These are phyloP conservation scores for Eupithecia tripunctaria DNA, from an alignment of 2,888 invertebrate genomes.

Conservation along the genomic window DNA sequence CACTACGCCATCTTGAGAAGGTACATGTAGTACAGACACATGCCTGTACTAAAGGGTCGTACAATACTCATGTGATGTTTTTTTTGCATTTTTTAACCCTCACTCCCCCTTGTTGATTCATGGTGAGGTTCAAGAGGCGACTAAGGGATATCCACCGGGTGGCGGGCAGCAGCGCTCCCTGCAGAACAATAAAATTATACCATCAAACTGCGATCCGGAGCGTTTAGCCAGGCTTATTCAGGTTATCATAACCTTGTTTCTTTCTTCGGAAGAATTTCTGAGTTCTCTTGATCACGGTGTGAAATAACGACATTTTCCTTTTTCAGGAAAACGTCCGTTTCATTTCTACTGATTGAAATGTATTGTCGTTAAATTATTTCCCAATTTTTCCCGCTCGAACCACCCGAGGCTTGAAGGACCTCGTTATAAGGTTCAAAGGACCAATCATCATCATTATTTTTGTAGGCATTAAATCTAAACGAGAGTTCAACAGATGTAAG, in stretches of 20 bases:
- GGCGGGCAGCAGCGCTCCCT: no score
- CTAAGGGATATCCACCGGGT: no score
- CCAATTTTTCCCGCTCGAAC: conserved; percentile 1
- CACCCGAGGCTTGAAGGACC: conserved; percentile 2
- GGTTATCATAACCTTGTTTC: background rate
- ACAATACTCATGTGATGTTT: no score
- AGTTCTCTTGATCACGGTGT: background rate
- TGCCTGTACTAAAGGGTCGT: no score
- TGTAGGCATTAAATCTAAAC: background rate
- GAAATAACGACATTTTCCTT: background rate
- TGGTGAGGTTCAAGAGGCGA: no score
- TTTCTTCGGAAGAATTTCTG: background rate
- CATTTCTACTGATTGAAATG: conserved; percentile 11
- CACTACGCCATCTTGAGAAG: background rate
- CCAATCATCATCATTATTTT: background rate
- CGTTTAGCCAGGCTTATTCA: no score
- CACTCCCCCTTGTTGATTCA: no score
- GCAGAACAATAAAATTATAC: no score
- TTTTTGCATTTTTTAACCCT: no score
- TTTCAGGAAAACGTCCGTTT: background rate
- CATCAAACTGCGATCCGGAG: no score
- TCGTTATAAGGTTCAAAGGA: background rate
- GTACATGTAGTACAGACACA: no score
- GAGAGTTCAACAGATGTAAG: background rate
- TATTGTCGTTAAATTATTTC: conserved; percentile 1